These are phyloP conservation scores for Drosophila kambysellisi DNA, from an alignment of 2,888 invertebrate genomes.

Conservation along the genomic window DNA sequence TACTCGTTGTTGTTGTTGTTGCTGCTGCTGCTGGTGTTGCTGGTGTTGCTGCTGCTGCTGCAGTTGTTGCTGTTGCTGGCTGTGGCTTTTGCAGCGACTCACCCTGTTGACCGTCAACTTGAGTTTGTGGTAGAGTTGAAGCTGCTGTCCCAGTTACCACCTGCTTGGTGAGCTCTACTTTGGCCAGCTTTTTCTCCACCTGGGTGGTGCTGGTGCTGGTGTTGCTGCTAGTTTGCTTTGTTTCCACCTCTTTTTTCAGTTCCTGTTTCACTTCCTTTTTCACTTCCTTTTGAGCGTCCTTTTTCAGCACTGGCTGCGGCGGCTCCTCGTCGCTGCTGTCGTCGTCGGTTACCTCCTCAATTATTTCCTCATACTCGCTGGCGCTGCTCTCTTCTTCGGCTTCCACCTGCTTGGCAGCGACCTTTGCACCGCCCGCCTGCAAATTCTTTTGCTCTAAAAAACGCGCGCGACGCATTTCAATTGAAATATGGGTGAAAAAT, in stretches of 20 bases:
- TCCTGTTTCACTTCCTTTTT: constrained; percentile 20
- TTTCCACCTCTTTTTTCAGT: constrained; percentile 18
- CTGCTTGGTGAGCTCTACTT: constrained; percentile 58
- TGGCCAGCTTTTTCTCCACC: constrained; percentile 59
- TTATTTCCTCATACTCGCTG: constrained; percentile 84
- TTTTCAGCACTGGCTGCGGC: constrained; percentile 13
- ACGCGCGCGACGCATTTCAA: constrained; percentile 37
- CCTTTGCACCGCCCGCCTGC: constrained; percentile 85
- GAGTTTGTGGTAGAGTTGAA: constrained; percentile 32
- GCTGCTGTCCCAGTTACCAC: constrained; percentile 29
- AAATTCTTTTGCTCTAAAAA: constrained; percentile 72
- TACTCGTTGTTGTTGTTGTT: constrained; percentile 48
- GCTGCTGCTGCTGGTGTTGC: constrained; percentile 22
- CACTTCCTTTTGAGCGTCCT: constrained; percentile 9
- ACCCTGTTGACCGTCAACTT: constrained; percentile 86
- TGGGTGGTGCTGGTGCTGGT: constrained; percentile 44
- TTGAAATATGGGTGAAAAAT: constrained; percentile 24
- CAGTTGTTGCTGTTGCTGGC: constrained; percentile 30
- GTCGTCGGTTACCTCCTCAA: constrained; percentile 84
- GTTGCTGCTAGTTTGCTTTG: constrained; percentile 19
- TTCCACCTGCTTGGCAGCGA: constrained; percentile 72
- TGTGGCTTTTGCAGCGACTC: constrained; percentile 88
- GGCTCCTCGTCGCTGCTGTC: constrained; percentile 71
- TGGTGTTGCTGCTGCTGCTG: constrained; percentile 24
- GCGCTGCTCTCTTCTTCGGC: constrained; percentile 77